A percentile compares a stretch with the other conserved stretches of the same genome.
phyloP scores from a whole-genome alignment of 30 jellyfish, hydroid and myxozoan species.

The Aurelia aurita region DNA sequence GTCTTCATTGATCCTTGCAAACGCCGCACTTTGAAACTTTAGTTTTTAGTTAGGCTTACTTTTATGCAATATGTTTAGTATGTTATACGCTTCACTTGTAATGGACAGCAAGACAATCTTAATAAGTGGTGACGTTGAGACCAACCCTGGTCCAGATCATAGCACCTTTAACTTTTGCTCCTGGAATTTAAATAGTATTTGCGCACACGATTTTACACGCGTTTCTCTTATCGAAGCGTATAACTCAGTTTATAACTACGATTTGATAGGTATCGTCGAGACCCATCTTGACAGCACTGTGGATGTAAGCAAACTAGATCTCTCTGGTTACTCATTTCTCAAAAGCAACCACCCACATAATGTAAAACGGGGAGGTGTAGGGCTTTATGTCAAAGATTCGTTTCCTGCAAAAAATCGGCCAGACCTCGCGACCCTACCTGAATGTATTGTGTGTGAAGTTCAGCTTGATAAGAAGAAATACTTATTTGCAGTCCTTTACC shows the following conservation, averaged over 20 bases:
- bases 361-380: slow-evolving; percentile 56
- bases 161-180: slow-evolving; percentile 48
- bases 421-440: too few relatives aligned
- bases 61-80: slow-evolving; percentile 38
- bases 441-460: too few relatives aligned
- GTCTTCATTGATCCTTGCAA: slow-evolving; percentile 23
- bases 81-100: slow-evolving; percentile 64
- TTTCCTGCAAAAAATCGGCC: slow-evolving; percentile 39
- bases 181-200: slow-evolving; percentile 57
- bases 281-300: slow-evolving; percentile 50
- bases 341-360: slow-evolving; percentile 45
- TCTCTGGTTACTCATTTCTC: slow-evolving; percentile 19
- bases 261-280: slow-evolving; percentile 15
- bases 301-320: slow-evolving; percentile 39
- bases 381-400: slow-evolving; percentile 50
- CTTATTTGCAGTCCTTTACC: slow-evolving; percentile 26
- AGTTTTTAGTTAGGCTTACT: slow-evolving; percentile 37
- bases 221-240: slow-evolving; percentile 54
- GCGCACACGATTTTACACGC: slow-evolving; percentile 55
- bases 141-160: slow-evolving; percentile 60
- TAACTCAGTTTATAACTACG: slow-evolving; percentile 46
- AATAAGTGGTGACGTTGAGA: slow-evolving; percentile 52
- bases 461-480: too few relatives aligned
- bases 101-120: slow-evolving; percentile 42
- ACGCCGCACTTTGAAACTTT: slow-evolving; percentile 38